Percentiles rank a stretch among this genome's conserved stretches.
Conservation (phyloP, 2,113 vertebrate genomes). For the Marcusenius ussheri region DNA sequence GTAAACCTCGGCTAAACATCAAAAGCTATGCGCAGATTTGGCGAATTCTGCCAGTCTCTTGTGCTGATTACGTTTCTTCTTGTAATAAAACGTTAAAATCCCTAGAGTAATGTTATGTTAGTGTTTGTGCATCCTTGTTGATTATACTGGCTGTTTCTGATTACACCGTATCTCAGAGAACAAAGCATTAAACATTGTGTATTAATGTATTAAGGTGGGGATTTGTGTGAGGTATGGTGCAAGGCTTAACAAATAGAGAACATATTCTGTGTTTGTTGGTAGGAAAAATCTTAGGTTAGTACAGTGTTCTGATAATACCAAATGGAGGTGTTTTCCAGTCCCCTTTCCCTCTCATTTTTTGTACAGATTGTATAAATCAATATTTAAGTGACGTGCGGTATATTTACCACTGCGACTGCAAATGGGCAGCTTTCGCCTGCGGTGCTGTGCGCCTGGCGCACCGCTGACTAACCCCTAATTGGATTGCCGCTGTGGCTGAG, state of each 20-base stretch:
- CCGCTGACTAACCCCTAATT: background rate
- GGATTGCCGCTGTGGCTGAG: background rate
- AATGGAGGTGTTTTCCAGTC: background rate
- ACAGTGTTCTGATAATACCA: background rate
- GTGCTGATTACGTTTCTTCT: background rate
- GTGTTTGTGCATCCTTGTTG: background rate
- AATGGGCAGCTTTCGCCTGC: background rate
- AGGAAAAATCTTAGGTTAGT: background rate
- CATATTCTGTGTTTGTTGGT: background rate
- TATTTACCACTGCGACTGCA: background rate
- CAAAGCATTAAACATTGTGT: background rate
- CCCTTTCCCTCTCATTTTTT: background rate
- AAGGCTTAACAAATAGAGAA: background rate
- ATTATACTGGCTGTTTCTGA: background rate
- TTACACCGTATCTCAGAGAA: background rate
- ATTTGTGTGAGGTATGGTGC: background rate
- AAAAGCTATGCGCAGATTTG: background rate
- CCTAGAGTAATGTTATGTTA: background rate
- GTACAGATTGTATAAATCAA: background rate
- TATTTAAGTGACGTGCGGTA: background rate
- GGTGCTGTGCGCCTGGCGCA: background rate
- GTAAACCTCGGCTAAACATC: background rate
- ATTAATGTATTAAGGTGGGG: background rate
- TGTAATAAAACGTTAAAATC: background rate
- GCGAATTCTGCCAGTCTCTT: background rate